A percentile compares a stretch with the other conserved stretches of the same genome.
phyloP scores from a whole-genome alignment of 2,797 vertebrate genomes.

The Cuniculus paca region DNA sequence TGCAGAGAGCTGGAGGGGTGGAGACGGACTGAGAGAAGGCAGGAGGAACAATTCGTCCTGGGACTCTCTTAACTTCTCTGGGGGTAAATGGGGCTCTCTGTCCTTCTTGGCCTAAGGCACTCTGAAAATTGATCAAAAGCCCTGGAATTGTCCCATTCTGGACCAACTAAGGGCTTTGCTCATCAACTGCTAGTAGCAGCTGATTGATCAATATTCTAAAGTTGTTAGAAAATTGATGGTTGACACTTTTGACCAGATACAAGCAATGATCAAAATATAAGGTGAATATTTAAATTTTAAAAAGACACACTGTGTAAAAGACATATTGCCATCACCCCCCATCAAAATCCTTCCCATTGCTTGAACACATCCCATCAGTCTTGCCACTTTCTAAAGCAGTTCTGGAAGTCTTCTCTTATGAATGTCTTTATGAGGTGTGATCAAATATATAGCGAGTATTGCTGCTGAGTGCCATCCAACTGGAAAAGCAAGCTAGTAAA shows the following conservation, averaged over 20 bases:
- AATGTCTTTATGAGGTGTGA: background rate
- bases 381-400: background rate
- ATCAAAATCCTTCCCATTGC: background rate
- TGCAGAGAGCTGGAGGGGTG: background rate
- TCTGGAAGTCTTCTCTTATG: background rate
- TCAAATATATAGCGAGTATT: background rate
- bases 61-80: background rate
- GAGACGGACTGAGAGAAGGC: background rate
- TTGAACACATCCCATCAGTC: background rate
- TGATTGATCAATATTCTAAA: background rate
- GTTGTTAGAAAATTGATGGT: background rate
- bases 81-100: background rate
- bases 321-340: background rate
- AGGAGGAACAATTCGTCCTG: background rate
- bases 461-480: background rate
- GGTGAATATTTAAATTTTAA: background rate
- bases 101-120: background rate
- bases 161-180: conserved; percentile 13
- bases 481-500: background rate
- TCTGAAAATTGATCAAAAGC: conserved; percentile 1
- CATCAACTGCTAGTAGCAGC: background rate
- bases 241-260: background rate
- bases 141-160: background rate
- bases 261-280: background rate
- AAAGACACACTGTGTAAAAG: background rate